phyloP scores from a whole-genome alignment of 2,888 invertebrate genomes.

The Epinotia bilunana region DNA sequence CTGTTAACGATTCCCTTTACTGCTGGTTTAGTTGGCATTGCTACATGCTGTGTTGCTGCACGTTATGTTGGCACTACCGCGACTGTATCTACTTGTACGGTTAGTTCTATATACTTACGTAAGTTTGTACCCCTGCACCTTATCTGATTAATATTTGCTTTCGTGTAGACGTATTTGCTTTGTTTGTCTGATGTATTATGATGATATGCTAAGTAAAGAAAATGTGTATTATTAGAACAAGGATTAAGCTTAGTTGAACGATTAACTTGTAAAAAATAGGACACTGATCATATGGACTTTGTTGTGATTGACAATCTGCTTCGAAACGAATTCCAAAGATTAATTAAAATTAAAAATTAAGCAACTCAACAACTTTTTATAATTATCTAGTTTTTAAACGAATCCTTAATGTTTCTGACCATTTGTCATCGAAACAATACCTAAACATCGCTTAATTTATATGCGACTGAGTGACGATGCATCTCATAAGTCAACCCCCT shows the following conservation, averaged over 20 bases:
- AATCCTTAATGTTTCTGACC: too few species aligned
- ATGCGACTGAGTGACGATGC: neutral
- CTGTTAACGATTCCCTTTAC: slow-evolving; percentile 67
- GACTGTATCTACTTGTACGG: neutral
- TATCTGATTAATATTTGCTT: slow-evolving; percentile 51
- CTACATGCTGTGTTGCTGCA: neutral
- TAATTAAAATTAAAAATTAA: too few species aligned
- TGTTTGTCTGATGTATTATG: slow-evolving; percentile 32
- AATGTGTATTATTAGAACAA: neutral
- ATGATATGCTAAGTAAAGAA: neutral
- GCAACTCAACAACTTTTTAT: too few species aligned
- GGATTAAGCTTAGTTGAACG: neutral
- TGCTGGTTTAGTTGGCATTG: slow-evolving; percentile 44
- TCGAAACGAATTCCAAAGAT: too few species aligned
- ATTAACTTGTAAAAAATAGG: neutral
- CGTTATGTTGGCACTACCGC: slow-evolving; percentile 2
- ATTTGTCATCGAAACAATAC: too few species aligned
- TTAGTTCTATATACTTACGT: neutral
- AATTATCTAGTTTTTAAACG: too few species aligned
- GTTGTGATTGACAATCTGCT: too few species aligned
- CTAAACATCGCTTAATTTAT: too few species aligned
- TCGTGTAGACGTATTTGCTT: slow-evolving; percentile 21
- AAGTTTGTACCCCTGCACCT: slow-evolving; percentile 45
- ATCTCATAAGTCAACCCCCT: neutral
- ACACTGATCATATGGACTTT: too few species aligned